phyloP scores from a whole-genome alignment of 2,113 vertebrate genomes.

The Herpetotheres cachinnans region DNA sequence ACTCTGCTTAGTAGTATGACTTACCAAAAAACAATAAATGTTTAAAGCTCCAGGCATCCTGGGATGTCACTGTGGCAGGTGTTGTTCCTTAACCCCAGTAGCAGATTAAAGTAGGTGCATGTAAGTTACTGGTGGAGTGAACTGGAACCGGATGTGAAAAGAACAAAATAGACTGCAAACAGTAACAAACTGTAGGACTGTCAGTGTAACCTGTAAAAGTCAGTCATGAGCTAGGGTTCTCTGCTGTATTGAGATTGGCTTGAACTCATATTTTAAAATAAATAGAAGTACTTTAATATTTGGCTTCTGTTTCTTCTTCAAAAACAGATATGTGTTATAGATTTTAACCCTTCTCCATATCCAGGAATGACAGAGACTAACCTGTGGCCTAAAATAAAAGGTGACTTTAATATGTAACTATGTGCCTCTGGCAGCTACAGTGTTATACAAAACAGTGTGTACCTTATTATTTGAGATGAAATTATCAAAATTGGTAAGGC shows the following conservation, averaged over 20 bases:
- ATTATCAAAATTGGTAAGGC: neutral
- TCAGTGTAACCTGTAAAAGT: neutral
- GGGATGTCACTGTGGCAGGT: neutral
- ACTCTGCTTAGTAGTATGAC: neutral
- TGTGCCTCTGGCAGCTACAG: neutral
- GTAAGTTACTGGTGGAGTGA: neutral
- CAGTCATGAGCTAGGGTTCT: neutral
- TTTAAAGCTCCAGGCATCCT: neutral
- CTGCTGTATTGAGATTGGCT: neutral
- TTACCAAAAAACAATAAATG: neutral
- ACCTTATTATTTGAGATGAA: neutral
- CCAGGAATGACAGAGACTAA: neutral
- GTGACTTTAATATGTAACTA: neutral
- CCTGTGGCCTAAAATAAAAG: neutral
- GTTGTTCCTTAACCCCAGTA: neutral
- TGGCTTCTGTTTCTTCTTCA: neutral
- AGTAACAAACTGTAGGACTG: neutral
- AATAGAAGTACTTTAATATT: neutral
- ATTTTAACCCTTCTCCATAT: neutral
- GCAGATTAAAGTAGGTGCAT: neutral
- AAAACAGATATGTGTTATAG: accelerated
- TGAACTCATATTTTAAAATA: neutral
- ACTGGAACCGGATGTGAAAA: neutral
- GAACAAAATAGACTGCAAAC: neutral
- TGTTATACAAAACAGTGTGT: neutral